These are phyloP conservation scores for Zeugodacus cucurbitae DNA, from an alignment of 1,140 invertebrate species.

Conservation along the genomic window DNA sequence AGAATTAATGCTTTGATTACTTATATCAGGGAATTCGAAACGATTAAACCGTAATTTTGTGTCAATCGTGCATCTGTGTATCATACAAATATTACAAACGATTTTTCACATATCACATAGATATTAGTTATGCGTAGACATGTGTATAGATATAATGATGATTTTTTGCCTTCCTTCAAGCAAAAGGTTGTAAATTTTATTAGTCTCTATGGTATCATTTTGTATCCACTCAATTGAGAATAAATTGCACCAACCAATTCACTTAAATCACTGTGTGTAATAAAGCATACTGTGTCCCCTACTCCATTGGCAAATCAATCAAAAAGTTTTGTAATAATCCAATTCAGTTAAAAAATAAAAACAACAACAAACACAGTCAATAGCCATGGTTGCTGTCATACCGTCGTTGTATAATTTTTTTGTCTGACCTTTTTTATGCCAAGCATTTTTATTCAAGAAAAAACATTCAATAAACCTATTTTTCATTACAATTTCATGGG, in stretches of 20 bases:
- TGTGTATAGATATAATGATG: no score
- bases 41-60: no score
- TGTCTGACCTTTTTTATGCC: background rate
- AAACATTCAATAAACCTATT: background rate
- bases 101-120: no score
- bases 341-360: background rate
- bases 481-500: background rate
- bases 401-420: background rate
- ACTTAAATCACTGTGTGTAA: background rate
- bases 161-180: background rate
- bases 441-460: background rate
- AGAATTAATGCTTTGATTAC: no score
- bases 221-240: background rate
- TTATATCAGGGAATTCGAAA: no score
- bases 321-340: background rate
- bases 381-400: background rate
- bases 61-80: no score
- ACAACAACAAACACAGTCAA: background rate
- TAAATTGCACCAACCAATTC: background rate
- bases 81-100: no score
- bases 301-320: background rate
- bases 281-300: background rate
- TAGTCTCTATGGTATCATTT: background rate
- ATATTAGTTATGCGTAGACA: no score
- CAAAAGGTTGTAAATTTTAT: background rate